Base-by-base conservation (phyloP, 1,140 invertebrate species). In the Bombus waltoni region DNA sequence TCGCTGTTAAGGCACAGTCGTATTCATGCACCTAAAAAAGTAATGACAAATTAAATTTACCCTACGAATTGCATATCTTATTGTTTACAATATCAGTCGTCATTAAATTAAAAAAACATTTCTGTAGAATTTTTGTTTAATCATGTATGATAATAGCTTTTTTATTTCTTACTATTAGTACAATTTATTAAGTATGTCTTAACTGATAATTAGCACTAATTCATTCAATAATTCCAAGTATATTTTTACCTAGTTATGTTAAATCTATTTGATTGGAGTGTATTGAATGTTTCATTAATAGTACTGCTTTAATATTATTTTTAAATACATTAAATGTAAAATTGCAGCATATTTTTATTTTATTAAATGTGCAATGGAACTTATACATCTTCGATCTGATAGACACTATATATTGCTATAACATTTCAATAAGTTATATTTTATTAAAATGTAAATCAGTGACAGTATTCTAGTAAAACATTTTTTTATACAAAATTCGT, bases 1-100 rank as follows among this genome's bases (percentile, higher is more conserved):
- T 97, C 97, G 0, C 92, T 97, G 44, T 93, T 96, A 66, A 95
- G 97, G 44, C 97, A 97, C 90, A 94, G 94, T 92, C 94, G 94
- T n/a, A 95, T 95, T 85, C 95, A 95, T 78, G 94, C 94, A 76
- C 94, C 95, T 3, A 95, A 95, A 92, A 93, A 93, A 82, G 89
- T 90, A 71, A 1, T 88, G 35, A 71, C 88, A 79, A 90, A 90
- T 86, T 90, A 70, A 87, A 70, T 65, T 57, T 47, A 15, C 42
- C 18, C 8, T 32, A 35, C 25, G 25, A 47, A 66, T n/a, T 75
- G 3, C 6, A 57, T 40, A 73, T 80, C 44, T 35, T 44, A 13
- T 59, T 25, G 9, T 42, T 40, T 44, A 38, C 35, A 73, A 65
- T 42, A 57, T 79, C 62, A 35, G 10, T 35, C 32, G n/a, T 15